Base-by-base conservation (phyloP, 92 coral and sea anemone species). In the Nematostella vectensis region DNA sequence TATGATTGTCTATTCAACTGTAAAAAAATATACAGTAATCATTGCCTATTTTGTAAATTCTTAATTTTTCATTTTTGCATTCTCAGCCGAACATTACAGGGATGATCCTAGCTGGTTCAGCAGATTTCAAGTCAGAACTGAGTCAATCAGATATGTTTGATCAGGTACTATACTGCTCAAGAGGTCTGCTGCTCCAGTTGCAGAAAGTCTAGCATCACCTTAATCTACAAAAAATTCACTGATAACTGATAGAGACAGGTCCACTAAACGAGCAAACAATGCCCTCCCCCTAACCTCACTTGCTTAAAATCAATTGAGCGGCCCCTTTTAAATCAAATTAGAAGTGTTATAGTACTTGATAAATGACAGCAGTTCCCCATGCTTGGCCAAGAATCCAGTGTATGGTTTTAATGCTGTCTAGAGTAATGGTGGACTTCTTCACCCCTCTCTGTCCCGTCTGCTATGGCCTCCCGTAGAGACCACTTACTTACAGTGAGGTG, bases 61-160 rank as follows among this genome's bases (percentile, higher is more conserved):
- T 47, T 17, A 2, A 12, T 50, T 56, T 37, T 57, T 6, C 47
- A 33, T 57, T 25, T 19, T 33, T 33, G 6, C 15, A 6, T 15
- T 15, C 40, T 6, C 61, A 89, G 96, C 94, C 96, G 12, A 89
- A 89, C 66, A 76, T 89, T 19, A 89, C 96, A 21, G 96, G 96
- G 16, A 76, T 89, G 12, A 89, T 89, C 56, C 71, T 89, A 33
- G 96, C 96, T 54, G 96, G 96, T 21, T 89, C 96, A 24, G 96
- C 96, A 37, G 96, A 89, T 61, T 89, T 89, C 58, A 89, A 89
- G 61, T 80, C 89, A 43, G 96, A 89, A 71, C 77, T 89, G 27
- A 89, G 96, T 37, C 96, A 89, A 47, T 89, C 96, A 30, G 96
- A 88, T 57, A 88, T 88, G 94, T 88, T 88, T 75, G 96, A 88